Base-by-base conservation (phyloP, 2,888 invertebrate genomes). In the Trichopoda pennipes region DNA sequence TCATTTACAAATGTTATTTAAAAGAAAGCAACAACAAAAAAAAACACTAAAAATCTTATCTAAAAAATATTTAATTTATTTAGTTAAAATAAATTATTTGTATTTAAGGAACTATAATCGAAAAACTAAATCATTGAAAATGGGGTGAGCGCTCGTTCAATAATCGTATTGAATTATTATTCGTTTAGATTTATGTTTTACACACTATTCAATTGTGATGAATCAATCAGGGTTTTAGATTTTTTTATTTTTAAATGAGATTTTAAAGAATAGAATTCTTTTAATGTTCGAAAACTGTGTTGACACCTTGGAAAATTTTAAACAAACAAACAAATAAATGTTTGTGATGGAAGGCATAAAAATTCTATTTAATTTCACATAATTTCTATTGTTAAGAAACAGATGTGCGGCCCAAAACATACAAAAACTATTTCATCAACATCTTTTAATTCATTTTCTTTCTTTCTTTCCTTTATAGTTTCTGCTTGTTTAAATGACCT, bases 31-130 rank as follows among this genome's bases (percentile, higher is more conserved):
- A n/a, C n/a, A 16, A 51, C 0, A 19, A 4, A 51, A 61, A 35
- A 28, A 10, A 55, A 38, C 19, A 75, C 49, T 64, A 14, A 56
- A 28, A 75, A 75, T 80, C 75, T 80, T 80, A 80, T 80, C 80
- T 64, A n/a, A 35, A 32, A 63, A 56, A 17, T 38, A 14, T 8
- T 28, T 28, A 28, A 7, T 28, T 72, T 47, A 49, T 75, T 66
- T 66, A 44, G 42, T 49, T 64, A 21, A 42, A 28, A 38, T 68
- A 38, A 35, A 68, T 38, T 49, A 32, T 56, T n/a, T 61, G 32
- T 69, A n/a, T 47, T 1, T 58, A 14, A 47, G 38, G 42, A 19
- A 38, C 58, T 19, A 17, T 58, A 44, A 44, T 44, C 14, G n/a
- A 51, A 51, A 28, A n/a, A 64, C 42, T 28, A 66, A 35, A 28